Percentiles rank a stretch among this genome's conserved stretches.
phyloP scores from a whole-genome alignment of 2,113 vertebrate species.

The Gavia stellata region DNA sequence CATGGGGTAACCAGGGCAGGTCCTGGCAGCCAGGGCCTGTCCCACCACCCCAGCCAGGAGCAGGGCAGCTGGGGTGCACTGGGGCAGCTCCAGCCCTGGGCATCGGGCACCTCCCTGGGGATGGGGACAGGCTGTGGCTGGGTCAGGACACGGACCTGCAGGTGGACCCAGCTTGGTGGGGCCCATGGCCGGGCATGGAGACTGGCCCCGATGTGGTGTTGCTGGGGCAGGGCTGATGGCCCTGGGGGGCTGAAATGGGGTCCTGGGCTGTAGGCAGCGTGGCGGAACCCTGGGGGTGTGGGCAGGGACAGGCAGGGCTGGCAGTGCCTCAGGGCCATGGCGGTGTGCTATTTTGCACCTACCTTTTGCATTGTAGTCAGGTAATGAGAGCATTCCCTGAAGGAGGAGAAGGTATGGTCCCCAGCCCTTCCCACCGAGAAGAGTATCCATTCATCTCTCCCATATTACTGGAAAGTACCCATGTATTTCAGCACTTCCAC shows the following conservation, averaged over 20 bases:
- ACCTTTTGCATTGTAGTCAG: background rate
- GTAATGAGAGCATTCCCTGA: background rate
- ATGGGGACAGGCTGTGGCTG: background rate
- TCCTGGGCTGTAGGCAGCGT: background rate
- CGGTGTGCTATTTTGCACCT: background rate
- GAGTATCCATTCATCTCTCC: background rate
- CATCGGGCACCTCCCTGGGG: background rate
- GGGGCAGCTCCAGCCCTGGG: accelerated
- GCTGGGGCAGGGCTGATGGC: background rate
- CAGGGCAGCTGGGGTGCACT: background rate
- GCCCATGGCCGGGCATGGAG: background rate
- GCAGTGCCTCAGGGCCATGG: accelerated
- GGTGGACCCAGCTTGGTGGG: background rate
- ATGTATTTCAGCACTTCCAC: background rate
- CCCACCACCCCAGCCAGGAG: background rate
- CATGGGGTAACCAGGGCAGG: accelerated
- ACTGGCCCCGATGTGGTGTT: accelerated
- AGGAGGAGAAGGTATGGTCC: background rate
- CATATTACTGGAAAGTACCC: too few species aligned
- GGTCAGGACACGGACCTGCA: background rate
- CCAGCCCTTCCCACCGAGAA: background rate
- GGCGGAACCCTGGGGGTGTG: accelerated
- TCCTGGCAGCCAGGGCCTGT: background rate
- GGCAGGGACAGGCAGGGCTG: background rate
- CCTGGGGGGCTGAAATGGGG: background rate